A percentile compares a stretch with the other conserved stretches of the same genome.
These are phyloP conservation scores for Agrenia bidenticulata DNA, from an alignment of 2,888 invertebrate genomes.

Conservation along the genomic window DNA sequence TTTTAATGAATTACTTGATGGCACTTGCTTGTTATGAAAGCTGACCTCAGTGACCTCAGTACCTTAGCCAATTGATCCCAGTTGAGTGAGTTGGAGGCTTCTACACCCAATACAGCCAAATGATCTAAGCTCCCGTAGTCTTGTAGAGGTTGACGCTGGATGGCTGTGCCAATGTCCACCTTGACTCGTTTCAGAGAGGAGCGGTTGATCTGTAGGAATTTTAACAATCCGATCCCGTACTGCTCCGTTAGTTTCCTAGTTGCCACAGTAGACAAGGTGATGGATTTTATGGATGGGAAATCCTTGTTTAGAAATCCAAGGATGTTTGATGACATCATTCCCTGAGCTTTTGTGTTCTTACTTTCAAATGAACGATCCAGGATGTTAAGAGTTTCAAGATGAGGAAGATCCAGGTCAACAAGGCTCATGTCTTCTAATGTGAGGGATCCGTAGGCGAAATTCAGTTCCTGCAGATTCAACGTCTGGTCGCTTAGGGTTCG, in stretches of 20 bases:
- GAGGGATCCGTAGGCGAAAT: conserved; percentile 24
- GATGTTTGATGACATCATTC: conserved; percentile 4
- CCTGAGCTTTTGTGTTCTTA: not conserved
- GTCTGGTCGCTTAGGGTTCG: conserved; percentile 10
- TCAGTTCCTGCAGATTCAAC: conserved; percentile 21
- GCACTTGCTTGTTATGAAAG: not conserved
- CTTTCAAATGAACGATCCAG: conserved; percentile 11
- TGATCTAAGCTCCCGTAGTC: conserved; percentile 9
- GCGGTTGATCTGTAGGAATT: conserved; percentile 20
- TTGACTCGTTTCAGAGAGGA: conserved; percentile 11
- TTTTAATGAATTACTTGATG: not conserved
- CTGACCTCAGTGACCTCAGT: not conserved
- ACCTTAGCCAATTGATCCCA: conserved; percentile 1
- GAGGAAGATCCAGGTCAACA: conserved; percentile 10
- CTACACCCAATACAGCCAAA: not conserved
- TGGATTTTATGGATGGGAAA: conserved; percentile 12
- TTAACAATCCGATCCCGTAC: conserved; percentile 16
- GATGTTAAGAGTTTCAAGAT: conserved; percentile 13
- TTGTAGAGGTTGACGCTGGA: not conserved
- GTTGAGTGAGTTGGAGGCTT: not conserved
- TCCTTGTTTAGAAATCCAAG: conserved; percentile 17
- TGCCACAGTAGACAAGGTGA: conserved; percentile 12
- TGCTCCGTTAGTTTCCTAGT: conserved; percentile 10
- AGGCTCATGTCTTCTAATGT: not conserved
- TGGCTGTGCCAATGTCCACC: conserved; percentile 17